Conservation (phyloP, 2,888 invertebrate species). For the Idaea straminata region DNA sequence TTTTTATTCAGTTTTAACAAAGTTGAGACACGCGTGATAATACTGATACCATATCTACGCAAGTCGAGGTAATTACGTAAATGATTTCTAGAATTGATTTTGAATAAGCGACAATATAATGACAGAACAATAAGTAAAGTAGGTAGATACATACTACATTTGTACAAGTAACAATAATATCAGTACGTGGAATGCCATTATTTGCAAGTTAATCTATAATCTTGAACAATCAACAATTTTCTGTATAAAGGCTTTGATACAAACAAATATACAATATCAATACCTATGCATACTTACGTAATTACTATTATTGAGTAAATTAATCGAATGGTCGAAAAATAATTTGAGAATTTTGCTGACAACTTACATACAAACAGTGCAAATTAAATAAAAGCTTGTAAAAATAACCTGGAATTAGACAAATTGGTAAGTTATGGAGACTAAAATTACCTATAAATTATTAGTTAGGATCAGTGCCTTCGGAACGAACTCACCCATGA, state of each 20-base stretch:
- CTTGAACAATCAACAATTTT: not conserved
- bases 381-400: too few species aligned
- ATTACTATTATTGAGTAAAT: too few species aligned
- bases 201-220: not conserved
- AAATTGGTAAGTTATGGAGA: not conserved
- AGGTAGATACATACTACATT: not conserved
- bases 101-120: conserved; percentile 13
- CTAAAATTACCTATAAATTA: too few species aligned
- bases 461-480: too few species aligned
- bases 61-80: conserved; percentile 50
- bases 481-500: too few species aligned
- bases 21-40: conserved; percentile 63
- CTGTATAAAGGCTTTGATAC: not conserved
- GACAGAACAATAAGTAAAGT: not conserved
- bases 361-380: too few species aligned
- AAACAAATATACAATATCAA: not conserved
- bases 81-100: conserved; percentile 7
- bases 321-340: too few species aligned
- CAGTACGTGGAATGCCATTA: not conserved
- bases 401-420: not conserved
- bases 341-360: too few species aligned
- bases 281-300: not conserved
- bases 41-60: conserved; percentile 53
- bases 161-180: not conserved
- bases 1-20: conserved; percentile 72